Evolutionary conservation across 2,888 invertebrate genomes (phyloP).

Genomic region (Agelastica alni): DNA sequence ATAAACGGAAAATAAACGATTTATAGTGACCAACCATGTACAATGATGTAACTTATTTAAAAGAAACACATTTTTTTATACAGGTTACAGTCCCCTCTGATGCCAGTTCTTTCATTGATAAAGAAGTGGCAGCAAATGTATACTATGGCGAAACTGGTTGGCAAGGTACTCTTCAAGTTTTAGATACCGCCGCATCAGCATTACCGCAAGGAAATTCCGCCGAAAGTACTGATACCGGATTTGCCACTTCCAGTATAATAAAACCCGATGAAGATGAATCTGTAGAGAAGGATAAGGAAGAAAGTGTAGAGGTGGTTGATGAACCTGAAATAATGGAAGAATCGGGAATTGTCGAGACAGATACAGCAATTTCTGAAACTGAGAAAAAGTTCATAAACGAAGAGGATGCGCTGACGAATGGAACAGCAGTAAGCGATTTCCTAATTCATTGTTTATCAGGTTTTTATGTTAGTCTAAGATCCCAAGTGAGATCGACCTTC

Average conservation of each 20-base stretch:
- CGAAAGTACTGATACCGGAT: conserved; percentile 7
- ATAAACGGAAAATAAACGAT: too few species aligned
- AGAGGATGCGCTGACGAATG: not conserved
- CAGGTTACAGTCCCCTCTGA: conserved; percentile 31
- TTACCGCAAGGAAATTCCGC: not conserved
- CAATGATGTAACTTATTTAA: too few species aligned
- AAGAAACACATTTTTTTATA: too few species aligned
- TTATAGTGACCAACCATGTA: too few species aligned
- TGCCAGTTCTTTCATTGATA: conserved; percentile 58
- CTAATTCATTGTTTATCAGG: too few species aligned
- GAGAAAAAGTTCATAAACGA: not conserved
- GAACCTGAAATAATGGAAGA: not conserved
- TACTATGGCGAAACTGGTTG: conserved; percentile 62
- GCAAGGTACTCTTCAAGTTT: conserved; percentile 46
- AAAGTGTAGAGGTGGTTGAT: not conserved
- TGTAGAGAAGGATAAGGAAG: too few species aligned
- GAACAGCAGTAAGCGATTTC: conserved; percentile 4
- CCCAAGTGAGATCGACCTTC: too few species aligned
- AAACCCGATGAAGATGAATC: conserved; percentile 10
- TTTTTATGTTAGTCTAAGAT: too few species aligned
- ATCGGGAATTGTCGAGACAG: not conserved
- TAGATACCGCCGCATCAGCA: not conserved
- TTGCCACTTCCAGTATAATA: conserved; percentile 7
- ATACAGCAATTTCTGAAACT: not conserved
- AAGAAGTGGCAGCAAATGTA: conserved; percentile 62